Conservation (phyloP, 2,888 invertebrate genomes). For the Argyresthia albistria region DNA sequence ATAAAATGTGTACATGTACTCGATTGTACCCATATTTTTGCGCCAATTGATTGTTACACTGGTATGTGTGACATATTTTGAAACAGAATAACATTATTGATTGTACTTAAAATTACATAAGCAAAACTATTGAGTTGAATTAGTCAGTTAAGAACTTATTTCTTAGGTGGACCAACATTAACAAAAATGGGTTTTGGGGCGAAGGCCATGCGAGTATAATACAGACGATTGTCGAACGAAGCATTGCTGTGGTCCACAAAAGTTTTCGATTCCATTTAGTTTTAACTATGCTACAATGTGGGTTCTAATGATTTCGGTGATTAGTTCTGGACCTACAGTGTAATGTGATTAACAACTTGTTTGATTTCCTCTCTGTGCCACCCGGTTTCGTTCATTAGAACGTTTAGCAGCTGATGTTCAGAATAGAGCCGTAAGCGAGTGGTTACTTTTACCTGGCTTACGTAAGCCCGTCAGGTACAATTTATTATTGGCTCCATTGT, state of each 20-base stretch:
- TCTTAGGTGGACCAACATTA: constrained; percentile 28
- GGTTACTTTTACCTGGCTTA: constrained; percentile 65
- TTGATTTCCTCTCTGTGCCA: not conserved
- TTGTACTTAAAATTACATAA: constrained; percentile 14
- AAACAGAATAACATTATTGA: not conserved
- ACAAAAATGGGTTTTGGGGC: constrained; percentile 48
- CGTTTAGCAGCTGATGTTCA: constrained; percentile 42
- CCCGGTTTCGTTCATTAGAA: not conserved
- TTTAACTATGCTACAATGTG: not conserved
- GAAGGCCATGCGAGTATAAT: constrained; percentile 28
- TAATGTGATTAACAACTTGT: not conserved
- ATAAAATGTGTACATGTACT: too few species aligned
- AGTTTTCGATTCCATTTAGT: not conserved
- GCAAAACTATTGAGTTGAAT: constrained; percentile 24
- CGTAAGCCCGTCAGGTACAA: constrained; percentile 57
- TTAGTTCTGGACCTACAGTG: not conserved
- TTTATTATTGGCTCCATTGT: constrained; percentile 60
- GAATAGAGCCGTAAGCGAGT: constrained; percentile 46
- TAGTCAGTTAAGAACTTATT: constrained; percentile 22
- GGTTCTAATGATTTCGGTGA: not conserved
- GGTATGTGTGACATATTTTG: too few species aligned
- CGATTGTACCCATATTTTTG: too few species aligned
- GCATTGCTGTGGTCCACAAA: not conserved
- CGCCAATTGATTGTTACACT: too few species aligned
- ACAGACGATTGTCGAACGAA: too few species aligned